phyloP scores from a whole-genome alignment of 2,888 invertebrate species.

The Molanna angustata region DNA sequence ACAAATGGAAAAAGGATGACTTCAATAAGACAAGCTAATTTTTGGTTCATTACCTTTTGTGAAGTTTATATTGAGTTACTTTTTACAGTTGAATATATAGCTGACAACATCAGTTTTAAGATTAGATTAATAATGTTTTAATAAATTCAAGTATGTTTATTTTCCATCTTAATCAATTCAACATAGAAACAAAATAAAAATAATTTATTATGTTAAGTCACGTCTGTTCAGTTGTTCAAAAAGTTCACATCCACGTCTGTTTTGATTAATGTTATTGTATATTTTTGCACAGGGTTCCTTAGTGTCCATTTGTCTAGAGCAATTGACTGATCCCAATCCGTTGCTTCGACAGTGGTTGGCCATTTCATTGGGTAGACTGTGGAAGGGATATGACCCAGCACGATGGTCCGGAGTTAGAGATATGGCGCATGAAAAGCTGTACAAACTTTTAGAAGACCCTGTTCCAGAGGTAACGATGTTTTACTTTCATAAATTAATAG shows the following conservation, averaged over 20 bases:
- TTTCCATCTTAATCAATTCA: no score
- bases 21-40: no score
- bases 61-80: no score
- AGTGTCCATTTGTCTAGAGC: conserved; percentile 89
- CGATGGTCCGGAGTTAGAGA: conserved; percentile 96
- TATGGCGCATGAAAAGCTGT: conserved; percentile 94
- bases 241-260: not conserved
- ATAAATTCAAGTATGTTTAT: no score
- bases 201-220: no score
- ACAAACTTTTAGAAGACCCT: conserved; percentile 72
- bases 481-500: not conserved
- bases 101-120: no score
- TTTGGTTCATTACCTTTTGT: no score
- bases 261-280: not conserved
- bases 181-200: no score
- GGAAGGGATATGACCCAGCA: conserved; percentile 85
- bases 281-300: conserved; percentile 68
- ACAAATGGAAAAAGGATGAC: no score
- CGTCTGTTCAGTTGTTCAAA: not conserved
- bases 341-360: conserved; percentile 84
- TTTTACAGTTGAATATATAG: no score
- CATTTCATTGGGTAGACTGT: conserved; percentile 85
- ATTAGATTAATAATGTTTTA: no score
- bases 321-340: conserved; percentile 69
- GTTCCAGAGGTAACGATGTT: conserved; percentile 75